Evolutionary conservation across 2,888 invertebrate genomes (phyloP).

Genomic region (Drosophila crucigera): DNA sequence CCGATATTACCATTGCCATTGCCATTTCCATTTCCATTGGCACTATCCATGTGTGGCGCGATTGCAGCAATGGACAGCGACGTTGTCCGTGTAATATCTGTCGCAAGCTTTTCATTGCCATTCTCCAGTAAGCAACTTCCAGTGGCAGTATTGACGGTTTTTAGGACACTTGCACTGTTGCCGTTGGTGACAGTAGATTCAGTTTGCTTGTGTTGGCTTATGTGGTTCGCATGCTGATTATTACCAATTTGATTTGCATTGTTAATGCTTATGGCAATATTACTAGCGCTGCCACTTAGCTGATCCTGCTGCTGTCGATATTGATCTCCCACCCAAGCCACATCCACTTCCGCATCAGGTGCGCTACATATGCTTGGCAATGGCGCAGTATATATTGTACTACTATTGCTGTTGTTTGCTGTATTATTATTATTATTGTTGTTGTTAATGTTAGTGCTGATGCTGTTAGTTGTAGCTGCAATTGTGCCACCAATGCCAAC

Average conservation of each 20-base stretch:
- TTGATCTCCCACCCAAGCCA: conserved; percentile 52
- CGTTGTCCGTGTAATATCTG: conserved; percentile 38
- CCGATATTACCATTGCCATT: conserved; percentile 25
- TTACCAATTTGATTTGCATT: conserved; percentile 56
- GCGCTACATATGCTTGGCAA: conserved; percentile 44
- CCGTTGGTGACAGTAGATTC: conserved; percentile 31
- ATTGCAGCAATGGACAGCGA: conserved; percentile 11
- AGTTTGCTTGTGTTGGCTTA: conserved; percentile 56
- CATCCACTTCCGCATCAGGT: conserved; percentile 52
- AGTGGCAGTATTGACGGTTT: conserved; percentile 28
- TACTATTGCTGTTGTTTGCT: conserved; percentile 44
- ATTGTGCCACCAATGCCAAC: conserved; percentile 18
- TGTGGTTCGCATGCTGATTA: conserved; percentile 59
- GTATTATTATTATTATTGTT: conserved; percentile 12
- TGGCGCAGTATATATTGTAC: conserved; percentile 47
- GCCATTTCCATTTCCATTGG: conserved; percentile 28
- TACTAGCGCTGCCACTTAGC: conserved; percentile 37
- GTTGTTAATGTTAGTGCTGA: conserved; percentile 37
- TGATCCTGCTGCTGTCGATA: conserved; percentile 60
- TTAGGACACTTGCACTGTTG: conserved; percentile 27
- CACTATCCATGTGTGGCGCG: conserved; percentile 33
- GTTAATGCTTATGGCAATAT: conserved; percentile 41
- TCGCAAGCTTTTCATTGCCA: conserved; percentile 38
- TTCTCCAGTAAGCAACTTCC: conserved; percentile 49
- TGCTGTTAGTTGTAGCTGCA: conserved; percentile 41